Base-by-base conservation (phyloP, 2,888 invertebrate genomes). In the Spodoptera picta region DNA sequence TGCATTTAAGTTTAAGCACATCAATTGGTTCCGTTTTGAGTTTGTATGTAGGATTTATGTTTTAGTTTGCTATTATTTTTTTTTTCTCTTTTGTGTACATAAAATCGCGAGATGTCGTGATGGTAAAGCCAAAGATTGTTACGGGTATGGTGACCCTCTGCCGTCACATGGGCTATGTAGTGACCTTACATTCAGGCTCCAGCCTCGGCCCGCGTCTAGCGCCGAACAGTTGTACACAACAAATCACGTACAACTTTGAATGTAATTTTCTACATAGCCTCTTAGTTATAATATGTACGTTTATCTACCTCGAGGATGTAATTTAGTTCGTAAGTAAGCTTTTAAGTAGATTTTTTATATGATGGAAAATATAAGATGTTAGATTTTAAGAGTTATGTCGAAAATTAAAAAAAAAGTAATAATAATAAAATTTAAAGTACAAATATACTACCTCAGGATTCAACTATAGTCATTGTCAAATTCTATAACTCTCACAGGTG, bases 131-230 rank as follows among this genome's bases (percentile, higher is more conserved):
- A 94, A 94, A 94, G 94, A 94, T 93, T 93, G 89, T 92, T 94
- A 94, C 94, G 94, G 94, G 94, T 94, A 94, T 87, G 94, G 94
- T 94, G 94, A 93, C 94, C 94, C 94, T 93, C 92, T 93, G 94
- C 94, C 94, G 94, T 94, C 94, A 94, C 94, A 93, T 81, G 80
- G 89, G 86, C 87, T 86, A 70, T 78, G 89, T 86, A 81, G 87
- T 75, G 79, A 79, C 73, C 72, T 75, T 85, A 87, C 89, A 86
- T 90, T 88, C 81, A 62, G 65, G 60, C 58, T 58, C 58, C 47
- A 56, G 49, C 69, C 70, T 72, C 64, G 54, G 63, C 50, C 59
- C 60, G 60, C 70, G 68, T 57, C 44, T 46, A 51, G 36, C 52
- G 52, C 53, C 55, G 41, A 59, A 61, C 50, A 60, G 63, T 69